Evolutionary conservation across 2,797 vertebrate species (phyloP), one percentile per base, ranked within the genome.

Genomic region (Fundulus diaphanus): DNA sequence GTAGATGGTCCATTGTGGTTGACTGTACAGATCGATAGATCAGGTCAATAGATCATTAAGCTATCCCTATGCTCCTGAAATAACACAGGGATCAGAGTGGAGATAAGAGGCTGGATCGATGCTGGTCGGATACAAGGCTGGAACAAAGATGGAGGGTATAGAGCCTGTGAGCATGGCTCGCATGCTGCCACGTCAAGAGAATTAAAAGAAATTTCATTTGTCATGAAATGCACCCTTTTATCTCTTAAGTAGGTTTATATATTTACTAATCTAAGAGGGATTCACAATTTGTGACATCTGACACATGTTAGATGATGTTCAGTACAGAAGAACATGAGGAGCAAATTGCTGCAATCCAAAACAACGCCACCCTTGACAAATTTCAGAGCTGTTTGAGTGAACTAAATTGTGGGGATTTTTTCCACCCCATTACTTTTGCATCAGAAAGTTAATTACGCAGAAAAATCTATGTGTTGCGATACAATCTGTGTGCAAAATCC

Each of bases 41-140:
- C 70, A 20, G 86, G 85, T 94, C 94, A 90, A 94, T 94, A 95
- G 93, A 95, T 95, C 93, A 93, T 94, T 95, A 92, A 84, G 87
- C 91, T 93, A 95, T 93, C 92, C 93, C 93, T 87, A 86, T 81
- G 85, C 88, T 91, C 85, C 89, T 76, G 81, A 92, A 94, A 93
- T 94, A 95, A 95, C 93, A 94, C 87, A 84, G 88, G 86, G 94
- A 95, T 94, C 89, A 90, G 91, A 89, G 90, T 82, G 75, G 73
- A 90, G 94, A 95, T 95, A 94, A 94, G 90, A 93, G 87, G 81
- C 27, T 73, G 69, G 86, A 92, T 95, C 93, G 87, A 93, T 93
- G 82, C 72, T 66, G 85, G 86, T 86, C 79, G 70, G 87, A 87
- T 42, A 48, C 83, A 73, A 71, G 66, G 73, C 31, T 74, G 72